Conservation (phyloP, 1,140 invertebrate genomes). For the Pseudomyrmex flavicornis region DNA sequence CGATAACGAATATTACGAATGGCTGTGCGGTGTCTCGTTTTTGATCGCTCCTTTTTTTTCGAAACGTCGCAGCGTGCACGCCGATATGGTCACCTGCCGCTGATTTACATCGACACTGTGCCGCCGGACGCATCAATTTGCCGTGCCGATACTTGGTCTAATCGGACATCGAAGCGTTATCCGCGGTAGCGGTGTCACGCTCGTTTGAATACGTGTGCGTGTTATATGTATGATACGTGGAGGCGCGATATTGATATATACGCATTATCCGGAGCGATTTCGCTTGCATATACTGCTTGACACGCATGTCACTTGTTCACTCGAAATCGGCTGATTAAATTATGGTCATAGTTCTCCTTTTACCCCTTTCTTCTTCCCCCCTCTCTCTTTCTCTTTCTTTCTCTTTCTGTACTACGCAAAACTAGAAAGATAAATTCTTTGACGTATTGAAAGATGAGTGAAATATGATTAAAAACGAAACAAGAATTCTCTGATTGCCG, state of each 20-base stretch:
- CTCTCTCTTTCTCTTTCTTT: no score
- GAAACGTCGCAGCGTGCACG: slow-evolving; percentile 36
- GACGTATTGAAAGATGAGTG: slow-evolving; percentile 33
- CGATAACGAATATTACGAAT: slow-evolving; percentile 61
- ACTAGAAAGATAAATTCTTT: slow-evolving; percentile 60
- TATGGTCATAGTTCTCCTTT: slow-evolving; percentile 17
- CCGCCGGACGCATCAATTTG: slow-evolving; percentile 59
- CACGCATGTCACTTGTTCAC: slow-evolving; percentile 58
- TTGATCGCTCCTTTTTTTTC: slow-evolving; percentile 54
- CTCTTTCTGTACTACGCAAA: not conserved
- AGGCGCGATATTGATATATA: slow-evolving; percentile 36
- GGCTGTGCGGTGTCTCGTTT: slow-evolving; percentile 57
- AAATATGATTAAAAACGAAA: slow-evolving; percentile 30
- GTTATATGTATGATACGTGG: not conserved
- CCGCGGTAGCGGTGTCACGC: slow-evolving; percentile 2
- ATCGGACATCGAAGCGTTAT: slow-evolving; percentile 54
- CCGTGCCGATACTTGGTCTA: slow-evolving; percentile 53
- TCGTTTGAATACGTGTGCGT: not conserved
- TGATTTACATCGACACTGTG: slow-evolving; percentile 58
- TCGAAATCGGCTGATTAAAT: slow-evolving; percentile 66
- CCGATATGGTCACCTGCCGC: slow-evolving; percentile 59
- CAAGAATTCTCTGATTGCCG: slow-evolving; percentile 40
- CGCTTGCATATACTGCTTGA: slow-evolving; percentile 54
- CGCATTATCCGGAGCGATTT: slow-evolving; percentile 59
- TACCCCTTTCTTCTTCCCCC: no score